Evolutionary conservation across 2,113 vertebrate genomes (phyloP).

Genomic region (Strix aluco): DNA sequence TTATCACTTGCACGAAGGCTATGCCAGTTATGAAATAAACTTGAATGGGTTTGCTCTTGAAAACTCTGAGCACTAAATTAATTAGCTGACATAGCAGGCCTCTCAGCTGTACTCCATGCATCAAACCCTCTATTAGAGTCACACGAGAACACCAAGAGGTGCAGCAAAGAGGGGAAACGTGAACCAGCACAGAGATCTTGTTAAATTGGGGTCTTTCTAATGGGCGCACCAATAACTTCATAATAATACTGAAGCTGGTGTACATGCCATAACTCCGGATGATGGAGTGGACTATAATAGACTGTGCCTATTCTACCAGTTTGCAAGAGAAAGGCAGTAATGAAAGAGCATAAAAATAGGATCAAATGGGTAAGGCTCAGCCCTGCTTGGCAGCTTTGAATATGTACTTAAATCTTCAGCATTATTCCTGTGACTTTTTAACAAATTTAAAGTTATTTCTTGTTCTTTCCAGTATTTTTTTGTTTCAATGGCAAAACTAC

Average conservation of each 20-base stretch:
- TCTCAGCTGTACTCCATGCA: background rate
- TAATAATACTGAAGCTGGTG: background rate
- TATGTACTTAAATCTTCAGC: background rate
- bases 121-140: background rate
- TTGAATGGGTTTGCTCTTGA: conserved; percentile 35
- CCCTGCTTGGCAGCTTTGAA: background rate
- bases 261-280: background rate
- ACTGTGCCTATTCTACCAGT: background rate
- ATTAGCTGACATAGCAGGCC: background rate
- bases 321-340: background rate
- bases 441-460: background rate
- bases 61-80: background rate
- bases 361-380: background rate
- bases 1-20: conserved; percentile 60
- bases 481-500: background rate
- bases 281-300: accelerated
- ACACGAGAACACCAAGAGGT: background rate
- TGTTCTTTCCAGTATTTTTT: background rate
- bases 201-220: background rate
- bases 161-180: background rate
- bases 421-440: accelerated
- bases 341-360: background rate
- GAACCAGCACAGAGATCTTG: background rate
- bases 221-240: background rate
- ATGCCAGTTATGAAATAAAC: conserved; percentile 28